Evolutionary conservation across 2,888 invertebrate genomes (phyloP).

Genomic region (Spicauda simplicius): DNA sequence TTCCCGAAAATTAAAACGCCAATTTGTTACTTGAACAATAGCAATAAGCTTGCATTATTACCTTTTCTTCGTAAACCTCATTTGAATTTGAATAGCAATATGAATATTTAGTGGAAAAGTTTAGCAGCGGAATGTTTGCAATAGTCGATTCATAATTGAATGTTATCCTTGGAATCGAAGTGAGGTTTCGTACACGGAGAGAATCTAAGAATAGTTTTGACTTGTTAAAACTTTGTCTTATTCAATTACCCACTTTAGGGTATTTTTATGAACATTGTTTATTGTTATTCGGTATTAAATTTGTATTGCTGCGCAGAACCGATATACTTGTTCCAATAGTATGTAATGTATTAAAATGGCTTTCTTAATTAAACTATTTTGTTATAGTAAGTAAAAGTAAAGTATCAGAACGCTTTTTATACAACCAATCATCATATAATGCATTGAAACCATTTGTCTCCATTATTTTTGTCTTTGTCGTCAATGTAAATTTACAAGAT

Average conservation of each 20-base stretch:
- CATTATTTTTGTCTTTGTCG: too few species aligned
- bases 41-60: background rate
- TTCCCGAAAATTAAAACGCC: too few species aligned
- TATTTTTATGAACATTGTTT: too few species aligned
- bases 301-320: too few species aligned
- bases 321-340: too few species aligned
- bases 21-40: background rate
- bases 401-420: too few species aligned
- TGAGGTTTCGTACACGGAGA: slow-evolving; percentile 9
- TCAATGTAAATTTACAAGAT: background rate
- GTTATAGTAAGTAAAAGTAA: too few species aligned
- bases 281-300: too few species aligned
- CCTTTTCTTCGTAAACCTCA: background rate
- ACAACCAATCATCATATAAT: too few species aligned
- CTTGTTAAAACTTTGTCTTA: slow-evolving; percentile 22
- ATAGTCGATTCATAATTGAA: slow-evolving; percentile 19
- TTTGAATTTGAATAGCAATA: slow-evolving; percentile 8
- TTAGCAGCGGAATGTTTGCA: slow-evolving; percentile 5
- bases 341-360: too few species aligned
- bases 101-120: slow-evolving; percentile 17
- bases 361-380: too few species aligned
- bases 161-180: slow-evolving; percentile 7
- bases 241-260: slow-evolving; percentile 6
- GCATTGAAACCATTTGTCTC: too few species aligned
- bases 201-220: slow-evolving; percentile 11